A percentile compares a stretch with the other conserved stretches of the same genome.
phyloP scores from a whole-genome alignment of 2,113 vertebrate genomes.

The Pyrgilauda ruficollis region DNA sequence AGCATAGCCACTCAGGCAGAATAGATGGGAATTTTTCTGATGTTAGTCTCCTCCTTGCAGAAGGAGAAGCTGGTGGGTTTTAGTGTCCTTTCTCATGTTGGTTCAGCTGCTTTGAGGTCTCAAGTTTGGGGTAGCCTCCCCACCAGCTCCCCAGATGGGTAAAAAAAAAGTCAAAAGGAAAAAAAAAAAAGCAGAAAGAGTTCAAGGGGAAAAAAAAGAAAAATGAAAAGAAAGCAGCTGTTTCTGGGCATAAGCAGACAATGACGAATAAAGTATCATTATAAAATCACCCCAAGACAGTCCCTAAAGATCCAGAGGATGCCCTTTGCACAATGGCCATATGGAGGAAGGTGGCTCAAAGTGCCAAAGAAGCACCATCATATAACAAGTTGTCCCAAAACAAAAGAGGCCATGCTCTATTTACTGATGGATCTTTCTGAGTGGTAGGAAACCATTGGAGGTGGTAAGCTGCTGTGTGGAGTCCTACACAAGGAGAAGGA shows the following conservation, averaged over 20 bases:
- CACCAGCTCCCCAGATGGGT: neutral
- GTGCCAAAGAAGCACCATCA: neutral
- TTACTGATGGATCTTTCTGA: neutral
- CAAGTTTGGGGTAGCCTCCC: accelerated
- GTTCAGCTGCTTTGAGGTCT: neutral
- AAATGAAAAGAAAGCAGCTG: neutral
- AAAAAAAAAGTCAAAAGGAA: neutral
- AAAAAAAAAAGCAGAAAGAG: neutral
- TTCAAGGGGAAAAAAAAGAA: neutral
- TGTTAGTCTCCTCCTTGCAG: neutral
- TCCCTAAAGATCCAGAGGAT: neutral
- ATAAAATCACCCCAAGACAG: neutral
- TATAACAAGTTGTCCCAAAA: neutral
- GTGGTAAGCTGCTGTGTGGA: neutral
- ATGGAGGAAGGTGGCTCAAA: neutral
- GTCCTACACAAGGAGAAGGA: neutral
- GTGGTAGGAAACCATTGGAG: accelerated
- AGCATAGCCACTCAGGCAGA: accelerated
- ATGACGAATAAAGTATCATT: neutral
- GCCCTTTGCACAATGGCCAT: neutral
- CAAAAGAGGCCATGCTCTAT: neutral
- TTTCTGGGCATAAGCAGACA: neutral
- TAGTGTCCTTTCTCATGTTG: neutral
- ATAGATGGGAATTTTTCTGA: neutral
- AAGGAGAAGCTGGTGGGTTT: neutral